A percentile compares a stretch with the other conserved stretches of the same genome.
phyloP scores from a whole-genome alignment of 2,888 invertebrate species.

The Noctua pronuba region DNA sequence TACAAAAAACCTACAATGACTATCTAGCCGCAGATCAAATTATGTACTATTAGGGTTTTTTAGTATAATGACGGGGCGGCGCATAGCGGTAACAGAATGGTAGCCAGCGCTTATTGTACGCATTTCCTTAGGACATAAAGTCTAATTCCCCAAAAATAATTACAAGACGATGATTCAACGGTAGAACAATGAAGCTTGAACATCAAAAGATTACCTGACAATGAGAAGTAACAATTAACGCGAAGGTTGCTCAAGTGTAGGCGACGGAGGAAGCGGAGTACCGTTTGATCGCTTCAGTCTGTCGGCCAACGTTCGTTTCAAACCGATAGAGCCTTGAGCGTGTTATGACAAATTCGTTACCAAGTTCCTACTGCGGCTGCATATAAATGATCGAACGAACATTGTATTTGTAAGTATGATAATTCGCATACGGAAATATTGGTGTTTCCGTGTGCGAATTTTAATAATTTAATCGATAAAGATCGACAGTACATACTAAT shows the following conservation, averaged over 20 bases:
- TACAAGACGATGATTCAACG: slow-evolving; percentile 62
- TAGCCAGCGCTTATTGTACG: slow-evolving; percentile 66
- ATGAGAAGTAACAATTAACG: slow-evolving; percentile 74
- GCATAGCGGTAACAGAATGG: slow-evolving; percentile 72
- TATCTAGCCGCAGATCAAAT: slow-evolving; percentile 79
- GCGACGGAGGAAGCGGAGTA: slow-evolving; percentile 70
- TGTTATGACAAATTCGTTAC: slow-evolving; percentile 58
- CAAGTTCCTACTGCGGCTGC: slow-evolving; percentile 44
- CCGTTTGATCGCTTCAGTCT: slow-evolving; percentile 65
- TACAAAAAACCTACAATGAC: slow-evolving; percentile 80
- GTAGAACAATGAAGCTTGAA: slow-evolving; percentile 70
- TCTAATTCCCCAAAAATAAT: slow-evolving; percentile 63
- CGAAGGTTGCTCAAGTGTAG: slow-evolving; percentile 71
- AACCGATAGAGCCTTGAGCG: slow-evolving; percentile 59
- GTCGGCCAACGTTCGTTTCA: slow-evolving; percentile 46
- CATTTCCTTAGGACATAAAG: slow-evolving; percentile 67
- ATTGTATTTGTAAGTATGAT: slow-evolving; percentile 37
- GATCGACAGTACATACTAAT: neutral
- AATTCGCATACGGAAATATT: slow-evolving; percentile 41
- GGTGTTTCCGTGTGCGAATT: slow-evolving; percentile 41
- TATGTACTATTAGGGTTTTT: slow-evolving; percentile 72
- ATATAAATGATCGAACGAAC: slow-evolving; percentile 43
- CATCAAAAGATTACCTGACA: slow-evolving; percentile 73
- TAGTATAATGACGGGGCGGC: slow-evolving; percentile 70
- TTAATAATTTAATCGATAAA: slow-evolving; percentile 10